Base-by-base conservation (phyloP, 2,797 vertebrate species). In the Leuciscus waleckii region DNA sequence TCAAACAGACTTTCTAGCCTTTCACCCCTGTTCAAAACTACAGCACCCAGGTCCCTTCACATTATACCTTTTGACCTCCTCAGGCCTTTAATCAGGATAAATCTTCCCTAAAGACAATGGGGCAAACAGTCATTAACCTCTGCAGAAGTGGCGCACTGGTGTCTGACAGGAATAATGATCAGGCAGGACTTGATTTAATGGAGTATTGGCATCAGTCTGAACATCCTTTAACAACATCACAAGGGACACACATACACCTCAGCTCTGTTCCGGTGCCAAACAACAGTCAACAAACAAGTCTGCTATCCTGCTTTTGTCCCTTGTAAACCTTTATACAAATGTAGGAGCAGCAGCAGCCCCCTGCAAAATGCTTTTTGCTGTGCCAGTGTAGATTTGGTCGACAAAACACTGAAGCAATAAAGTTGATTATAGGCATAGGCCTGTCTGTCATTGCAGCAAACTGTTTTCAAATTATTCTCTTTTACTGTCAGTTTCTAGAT, bases 71-170 rank as follows among this genome's bases (percentile, higher is more conserved):
- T 86, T 71, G 71, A 88, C 84, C 81, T 21, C 32, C 65, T 43
- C 81, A 76, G 77, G 80, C 76, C 77, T 79, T 85, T 88, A 88
- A 88, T 88, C 84, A 77, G 79, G 76, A 76, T 68, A 83, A 88
- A 82, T 86, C 83, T 85, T 85, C 63, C 65, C 83, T 61, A 71
- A 89, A 80, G 83, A 79, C 83, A 83, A 41, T 41, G 76, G 75
- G 81, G 43, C 43, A 83, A 83, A 80, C 54, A 67, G 75, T 84
- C 86, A 87, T 87, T 84, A 84, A 84, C 76, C 81, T 87, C 76
- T 39, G 14, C 7, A 79, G 16, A 74, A 58, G 46, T 68, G 54
- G 63, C 17, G 7, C 58, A 32, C 70, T 43, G 39, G 43, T 67
- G 46, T 37, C 26, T 79, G 41, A 32, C 39, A 54, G 71, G 46